These are phyloP conservation scores for Regulus satrapa DNA, from an alignment of 2,113 vertebrate species.

Conservation along the genomic window DNA sequence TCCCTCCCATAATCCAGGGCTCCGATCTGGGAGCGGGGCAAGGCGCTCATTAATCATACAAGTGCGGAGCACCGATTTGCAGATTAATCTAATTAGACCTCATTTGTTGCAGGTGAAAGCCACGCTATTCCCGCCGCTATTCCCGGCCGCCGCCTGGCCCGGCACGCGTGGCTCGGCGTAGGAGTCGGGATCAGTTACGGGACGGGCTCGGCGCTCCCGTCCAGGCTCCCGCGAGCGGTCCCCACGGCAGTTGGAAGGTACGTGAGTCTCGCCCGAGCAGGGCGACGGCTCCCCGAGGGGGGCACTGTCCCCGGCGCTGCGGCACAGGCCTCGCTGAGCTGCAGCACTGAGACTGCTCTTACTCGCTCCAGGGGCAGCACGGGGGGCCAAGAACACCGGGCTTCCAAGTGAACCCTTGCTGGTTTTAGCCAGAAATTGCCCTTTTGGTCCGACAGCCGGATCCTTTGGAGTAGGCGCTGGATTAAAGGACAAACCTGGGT, in stretches of 20 bases:
- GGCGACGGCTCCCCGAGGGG: no score
- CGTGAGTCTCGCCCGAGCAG: no score
- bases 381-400: accelerated
- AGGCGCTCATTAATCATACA: slow-evolving; percentile 35
- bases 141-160: no score
- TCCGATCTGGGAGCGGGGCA: neutral
- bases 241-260: no score
- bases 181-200: slow-evolving; percentile 32
- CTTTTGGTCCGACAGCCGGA: neutral
- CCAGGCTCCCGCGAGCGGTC: no score
- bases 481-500: neutral
- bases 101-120: slow-evolving; percentile 41
- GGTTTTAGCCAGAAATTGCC: neutral
- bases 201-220: slow-evolving; percentile 6
- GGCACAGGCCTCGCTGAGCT: neutral
- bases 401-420: neutral
- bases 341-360: accelerated
- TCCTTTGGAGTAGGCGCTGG: neutral
- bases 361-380: accelerated
- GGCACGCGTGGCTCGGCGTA: neutral
- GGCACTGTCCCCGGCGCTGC: neutral
- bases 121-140: neutral
- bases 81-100: slow-evolving; percentile 51
- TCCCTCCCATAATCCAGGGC: neutral
- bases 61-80: neutral